These are phyloP conservation scores for Pantherophis alleghaniensis DNA, from an alignment of 2,797 vertebrate species.

Conservation along the genomic window DNA sequence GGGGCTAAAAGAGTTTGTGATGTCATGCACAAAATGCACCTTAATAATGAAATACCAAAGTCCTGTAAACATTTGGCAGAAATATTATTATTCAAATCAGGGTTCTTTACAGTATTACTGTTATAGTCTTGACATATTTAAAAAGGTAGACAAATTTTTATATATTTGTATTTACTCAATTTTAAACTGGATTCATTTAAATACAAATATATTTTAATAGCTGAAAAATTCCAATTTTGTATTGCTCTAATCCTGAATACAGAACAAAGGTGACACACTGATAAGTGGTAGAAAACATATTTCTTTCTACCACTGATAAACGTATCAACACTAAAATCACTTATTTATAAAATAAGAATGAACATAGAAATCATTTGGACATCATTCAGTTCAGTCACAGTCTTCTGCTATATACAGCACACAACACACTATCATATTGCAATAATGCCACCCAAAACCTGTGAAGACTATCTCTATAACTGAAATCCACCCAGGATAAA, in stretches of 20 bases:
- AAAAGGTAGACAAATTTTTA: background rate
- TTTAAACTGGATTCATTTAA: background rate
- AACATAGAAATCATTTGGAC: background rate
- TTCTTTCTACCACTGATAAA: background rate
- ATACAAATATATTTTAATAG: background rate
- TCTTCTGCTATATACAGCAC: background rate
- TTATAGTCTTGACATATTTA: background rate
- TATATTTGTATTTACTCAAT: background rate
- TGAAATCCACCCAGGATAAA: background rate
- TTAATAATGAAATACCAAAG: background rate
- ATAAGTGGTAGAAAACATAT: background rate
- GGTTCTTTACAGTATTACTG: background rate
- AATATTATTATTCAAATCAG: background rate
- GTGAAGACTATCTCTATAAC: background rate
- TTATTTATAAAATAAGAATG: background rate
- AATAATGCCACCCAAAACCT: background rate
- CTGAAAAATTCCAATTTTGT: background rate
- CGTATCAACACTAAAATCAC: background rate
- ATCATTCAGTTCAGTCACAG: background rate
- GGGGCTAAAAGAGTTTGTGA: slow-evolving; percentile 13
- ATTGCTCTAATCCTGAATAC: slow-evolving; percentile 5
- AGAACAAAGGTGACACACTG: background rate
- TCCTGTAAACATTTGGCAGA: background rate
- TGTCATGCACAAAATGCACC: background rate
- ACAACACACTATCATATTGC: background rate